Evolutionary conservation across 2,113 vertebrate genomes (phyloP).

Genomic region (Uria lomvia): DNA sequence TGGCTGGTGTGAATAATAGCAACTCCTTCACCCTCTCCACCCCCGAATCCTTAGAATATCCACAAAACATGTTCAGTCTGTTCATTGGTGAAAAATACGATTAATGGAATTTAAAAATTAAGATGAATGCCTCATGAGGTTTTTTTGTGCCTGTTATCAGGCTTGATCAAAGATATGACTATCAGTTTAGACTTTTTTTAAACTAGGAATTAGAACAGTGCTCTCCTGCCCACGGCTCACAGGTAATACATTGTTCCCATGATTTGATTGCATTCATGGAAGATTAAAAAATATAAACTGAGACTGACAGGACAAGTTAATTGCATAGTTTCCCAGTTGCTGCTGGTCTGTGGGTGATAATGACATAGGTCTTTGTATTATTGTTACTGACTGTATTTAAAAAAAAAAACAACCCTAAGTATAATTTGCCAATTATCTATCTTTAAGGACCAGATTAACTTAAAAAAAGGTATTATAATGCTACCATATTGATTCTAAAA

Average conservation of each 20-base stretch:
- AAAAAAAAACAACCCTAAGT: not conserved
- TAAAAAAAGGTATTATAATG: not conserved
- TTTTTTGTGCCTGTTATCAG: not conserved
- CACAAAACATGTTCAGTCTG: not conserved
- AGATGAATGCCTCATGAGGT: not conserved
- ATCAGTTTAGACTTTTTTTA: not conserved
- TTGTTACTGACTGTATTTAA: not conserved
- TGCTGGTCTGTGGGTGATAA: not conserved
- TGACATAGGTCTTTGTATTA: not conserved
- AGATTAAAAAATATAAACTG: not conserved
- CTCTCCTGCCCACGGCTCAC: not conserved
- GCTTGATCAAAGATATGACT: not conserved
- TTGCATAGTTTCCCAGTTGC: not conserved
- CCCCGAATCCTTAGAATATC: not conserved
- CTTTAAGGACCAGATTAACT: not conserved
- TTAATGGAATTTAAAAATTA: not conserved
- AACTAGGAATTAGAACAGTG: not conserved
- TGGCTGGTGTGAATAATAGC: not conserved
- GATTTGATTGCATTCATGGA: not conserved
- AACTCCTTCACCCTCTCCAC: not conserved
- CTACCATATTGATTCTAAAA: not conserved
- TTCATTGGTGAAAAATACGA: not conserved
- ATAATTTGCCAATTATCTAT: not conserved
- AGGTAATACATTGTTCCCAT: not conserved
- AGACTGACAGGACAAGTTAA: not conserved